These are phyloP conservation scores for Diorhabda elongata DNA, from an alignment of 1,140 invertebrate genomes.

Conservation along the genomic window DNA sequence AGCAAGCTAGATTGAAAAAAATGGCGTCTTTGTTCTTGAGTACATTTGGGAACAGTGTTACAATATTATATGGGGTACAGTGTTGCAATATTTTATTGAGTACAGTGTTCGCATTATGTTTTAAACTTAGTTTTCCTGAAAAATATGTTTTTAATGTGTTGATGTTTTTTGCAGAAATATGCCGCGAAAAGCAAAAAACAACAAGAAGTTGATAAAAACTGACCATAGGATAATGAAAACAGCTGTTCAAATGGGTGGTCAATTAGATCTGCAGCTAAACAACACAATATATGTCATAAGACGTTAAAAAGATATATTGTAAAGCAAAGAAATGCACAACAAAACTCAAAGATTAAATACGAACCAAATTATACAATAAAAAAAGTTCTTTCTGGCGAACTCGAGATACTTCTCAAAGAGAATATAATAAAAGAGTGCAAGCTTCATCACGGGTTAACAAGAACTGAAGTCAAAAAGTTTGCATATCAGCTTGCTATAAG, in stretches of 20 bases:
- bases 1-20: no score
- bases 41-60: not conserved
- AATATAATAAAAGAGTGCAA: not conserved
- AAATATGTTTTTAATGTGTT: not conserved
- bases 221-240: not conserved
- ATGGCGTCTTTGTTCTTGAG: no score
- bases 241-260: not conserved
- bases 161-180: not conserved
- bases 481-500: not conserved
- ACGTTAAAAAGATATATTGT: not conserved
- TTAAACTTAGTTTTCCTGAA: not conserved
- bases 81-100: not conserved
- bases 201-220: not conserved
- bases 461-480: not conserved
- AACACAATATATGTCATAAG: not conserved
- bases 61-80: not conserved
- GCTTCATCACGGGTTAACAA: constrained; percentile 4
- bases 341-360: not conserved
- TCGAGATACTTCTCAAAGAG: not conserved
- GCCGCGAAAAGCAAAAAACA: not conserved
- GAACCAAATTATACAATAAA: not conserved
- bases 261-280: not conserved
- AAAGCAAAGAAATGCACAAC: not conserved
- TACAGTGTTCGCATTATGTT: not conserved
- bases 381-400: constrained; percentile 4